Percentiles rank a stretch among this genome's conserved stretches.
These are phyloP conservation scores for Toxonevra muliebris DNA, from an alignment of 2,888 invertebrate genomes.

Conservation along the genomic window DNA sequence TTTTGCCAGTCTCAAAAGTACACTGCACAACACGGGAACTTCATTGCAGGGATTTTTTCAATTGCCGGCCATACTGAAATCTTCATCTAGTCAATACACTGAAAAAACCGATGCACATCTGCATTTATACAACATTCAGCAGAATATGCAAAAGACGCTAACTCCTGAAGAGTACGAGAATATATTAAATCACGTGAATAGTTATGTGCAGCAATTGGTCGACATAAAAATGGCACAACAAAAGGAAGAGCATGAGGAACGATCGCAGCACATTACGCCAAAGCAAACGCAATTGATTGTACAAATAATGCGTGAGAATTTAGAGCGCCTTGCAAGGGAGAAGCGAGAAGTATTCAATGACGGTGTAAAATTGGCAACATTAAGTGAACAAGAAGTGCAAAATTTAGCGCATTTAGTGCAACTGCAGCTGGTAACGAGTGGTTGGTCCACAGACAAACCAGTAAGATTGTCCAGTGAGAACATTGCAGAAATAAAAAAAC, in stretches of 20 bases:
- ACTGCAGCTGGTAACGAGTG: constrained; percentile 44
- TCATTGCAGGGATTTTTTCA: constrained; percentile 43
- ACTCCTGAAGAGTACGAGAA: constrained; percentile 60
- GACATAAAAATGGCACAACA: constrained; percentile 55
- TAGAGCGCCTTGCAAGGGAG: constrained; percentile 46
- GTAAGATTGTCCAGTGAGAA: constrained; percentile 58
- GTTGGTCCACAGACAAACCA: constrained; percentile 38
- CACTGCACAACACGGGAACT: constrained; percentile 41
- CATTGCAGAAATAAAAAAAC: constrained; percentile 58
- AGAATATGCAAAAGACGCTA: constrained; percentile 53
- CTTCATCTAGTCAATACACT: constrained; percentile 36
- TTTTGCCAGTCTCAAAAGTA: constrained; percentile 49
- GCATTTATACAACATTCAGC: constrained; percentile 48
- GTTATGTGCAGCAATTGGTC: constrained; percentile 60
- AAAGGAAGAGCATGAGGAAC: constrained; percentile 27
- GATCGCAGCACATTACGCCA: constrained; percentile 39
- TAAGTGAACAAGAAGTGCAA: constrained; percentile 53
- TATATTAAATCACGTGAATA: constrained; percentile 61
- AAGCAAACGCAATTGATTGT: constrained; percentile 55
- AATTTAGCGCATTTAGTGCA: constrained; percentile 54
- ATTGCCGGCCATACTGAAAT: constrained; percentile 31
- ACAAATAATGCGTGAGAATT: constrained; percentile 55
- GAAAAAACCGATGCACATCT: constrained; percentile 36
- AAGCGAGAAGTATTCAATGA: constrained; percentile 35
- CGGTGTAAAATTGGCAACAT: constrained; percentile 37